A percentile compares a stretch with the other conserved stretches of the same genome.
phyloP scores from a whole-genome alignment of 2,797 vertebrate genomes.

The Myripristis murdjan region DNA sequence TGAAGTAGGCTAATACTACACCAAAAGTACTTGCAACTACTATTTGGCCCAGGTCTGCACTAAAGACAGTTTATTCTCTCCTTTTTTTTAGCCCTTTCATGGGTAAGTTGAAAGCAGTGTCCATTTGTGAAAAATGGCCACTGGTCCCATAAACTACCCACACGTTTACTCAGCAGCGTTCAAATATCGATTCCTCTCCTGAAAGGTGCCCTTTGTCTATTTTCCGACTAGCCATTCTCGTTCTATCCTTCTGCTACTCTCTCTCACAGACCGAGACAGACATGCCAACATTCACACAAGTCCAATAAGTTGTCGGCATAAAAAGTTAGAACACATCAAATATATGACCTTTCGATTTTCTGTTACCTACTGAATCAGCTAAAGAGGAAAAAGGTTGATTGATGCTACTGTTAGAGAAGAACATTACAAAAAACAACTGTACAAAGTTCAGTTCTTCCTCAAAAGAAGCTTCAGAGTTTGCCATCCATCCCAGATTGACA shows the following conservation, averaged over 20 bases:
- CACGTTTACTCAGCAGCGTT: conserved; percentile 63
- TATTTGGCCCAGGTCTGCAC: not conserved
- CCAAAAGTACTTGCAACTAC: not conserved
- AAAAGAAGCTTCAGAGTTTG: conserved; percentile 48
- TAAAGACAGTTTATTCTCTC: not conserved
- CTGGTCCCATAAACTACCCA: conserved; percentile 37
- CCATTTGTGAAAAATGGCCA: conserved; percentile 32
- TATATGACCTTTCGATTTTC: conserved; percentile 32
- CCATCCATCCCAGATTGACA: conserved; percentile 36
- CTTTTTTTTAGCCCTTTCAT: conserved; percentile 76
- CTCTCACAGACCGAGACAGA: conserved; percentile 45
- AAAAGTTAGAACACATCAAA: conserved; percentile 53
- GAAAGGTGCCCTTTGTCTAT: conserved; percentile 33
- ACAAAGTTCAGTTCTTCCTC: conserved; percentile 70
- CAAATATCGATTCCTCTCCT: conserved; percentile 40
- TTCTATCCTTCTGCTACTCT: conserved; percentile 21
- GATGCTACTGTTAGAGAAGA: conserved; percentile 73
- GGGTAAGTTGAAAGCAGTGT: conserved; percentile 41
- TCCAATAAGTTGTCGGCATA: conserved; percentile 48
- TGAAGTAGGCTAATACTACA: too few species aligned
- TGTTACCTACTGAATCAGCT: conserved; percentile 35
- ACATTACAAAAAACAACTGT: conserved; percentile 65
- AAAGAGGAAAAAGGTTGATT: conserved; percentile 35
- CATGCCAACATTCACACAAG: conserved; percentile 63
- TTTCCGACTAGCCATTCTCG: conserved; percentile 15